phyloP scores from a whole-genome alignment of 1,140 invertebrate genomes.

The Cydia amplana region DNA sequence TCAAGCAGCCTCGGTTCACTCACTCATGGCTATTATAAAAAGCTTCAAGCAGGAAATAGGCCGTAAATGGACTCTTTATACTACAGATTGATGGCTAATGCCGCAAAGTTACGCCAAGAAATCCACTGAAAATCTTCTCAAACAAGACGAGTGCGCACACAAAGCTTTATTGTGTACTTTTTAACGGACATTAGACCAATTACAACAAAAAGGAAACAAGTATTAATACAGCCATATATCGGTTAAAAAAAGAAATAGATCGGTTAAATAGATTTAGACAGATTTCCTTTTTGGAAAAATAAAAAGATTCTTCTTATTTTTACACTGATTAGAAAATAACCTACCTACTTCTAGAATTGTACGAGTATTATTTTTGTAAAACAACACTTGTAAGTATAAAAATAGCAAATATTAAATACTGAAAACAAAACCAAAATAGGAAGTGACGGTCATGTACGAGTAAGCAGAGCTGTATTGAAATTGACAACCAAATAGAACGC shows the following conservation, averaged over 20 bases:
- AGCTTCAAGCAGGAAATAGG: slow-evolving; percentile 28
- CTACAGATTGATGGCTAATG: slow-evolving; percentile 30
- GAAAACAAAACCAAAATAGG: background rate
- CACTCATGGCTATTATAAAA: slow-evolving; percentile 20
- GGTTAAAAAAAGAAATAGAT: too few relatives aligned
- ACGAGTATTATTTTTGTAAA: too few relatives aligned
- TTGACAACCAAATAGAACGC: slow-evolving; percentile 10
- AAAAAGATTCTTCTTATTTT: too few relatives aligned
- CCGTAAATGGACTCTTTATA: slow-evolving; percentile 31
- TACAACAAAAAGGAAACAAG: background rate
- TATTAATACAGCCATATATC: too few relatives aligned
- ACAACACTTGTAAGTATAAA: background rate
- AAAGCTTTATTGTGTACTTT: slow-evolving; percentile 11
- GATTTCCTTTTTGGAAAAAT: too few relatives aligned
- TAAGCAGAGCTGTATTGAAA: slow-evolving; percentile 19
- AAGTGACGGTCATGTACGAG: background rate
- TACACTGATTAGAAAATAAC: too few relatives aligned
- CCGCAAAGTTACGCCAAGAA: slow-evolving; percentile 29
- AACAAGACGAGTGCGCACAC: slow-evolving; percentile 11
- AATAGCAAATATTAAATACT: background rate
- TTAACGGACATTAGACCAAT: slow-evolving; percentile 11
- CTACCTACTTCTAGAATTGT: too few relatives aligned
- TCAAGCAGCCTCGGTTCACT: background rate
- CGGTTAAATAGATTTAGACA: too few relatives aligned
- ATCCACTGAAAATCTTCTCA: slow-evolving; percentile 15